A percentile compares a stretch with the other conserved stretches of the same genome.
Evolutionary conservation across 2,888 invertebrate species (phyloP).

Genomic region (Luffia ferchaultella): DNA sequence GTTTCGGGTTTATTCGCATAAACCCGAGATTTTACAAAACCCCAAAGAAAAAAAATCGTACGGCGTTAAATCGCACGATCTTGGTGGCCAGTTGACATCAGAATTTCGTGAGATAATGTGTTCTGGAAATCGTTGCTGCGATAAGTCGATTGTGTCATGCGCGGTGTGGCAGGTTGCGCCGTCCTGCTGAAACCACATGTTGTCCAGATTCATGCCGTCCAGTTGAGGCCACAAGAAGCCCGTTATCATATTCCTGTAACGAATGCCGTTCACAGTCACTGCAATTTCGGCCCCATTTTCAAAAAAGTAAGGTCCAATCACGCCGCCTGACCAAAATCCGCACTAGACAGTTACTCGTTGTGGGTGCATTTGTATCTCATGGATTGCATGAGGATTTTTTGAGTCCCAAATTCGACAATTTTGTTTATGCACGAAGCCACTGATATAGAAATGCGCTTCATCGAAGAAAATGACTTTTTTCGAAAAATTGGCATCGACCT

Average conservation of each 20-base stretch:
- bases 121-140: conserved; percentile 1
- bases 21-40: conserved; percentile 1
- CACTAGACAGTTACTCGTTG: neutral
- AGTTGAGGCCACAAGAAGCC: neutral
- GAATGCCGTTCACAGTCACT: neutral
- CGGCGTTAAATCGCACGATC: conserved; percentile 4
- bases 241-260: conserved; percentile 1
- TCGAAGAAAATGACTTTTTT: conserved; percentile 18
- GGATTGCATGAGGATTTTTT: no score
- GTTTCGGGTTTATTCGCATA: conserved; percentile 1
- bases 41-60: conserved; percentile 1
- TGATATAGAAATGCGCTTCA: conserved; percentile 22
- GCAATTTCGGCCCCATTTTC: neutral
- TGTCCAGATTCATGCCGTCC: neutral
- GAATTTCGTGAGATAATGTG: conserved; percentile 3
- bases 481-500: neutral
- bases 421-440: conserved; percentile 21
- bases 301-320: neutral
- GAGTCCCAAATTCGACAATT: conserved; percentile 17
- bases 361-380: neutral
- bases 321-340: neutral
- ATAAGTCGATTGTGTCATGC: conserved; percentile 2
- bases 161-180: neutral
- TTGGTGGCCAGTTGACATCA: conserved; percentile 5
- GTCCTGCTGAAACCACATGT: conserved; percentile 1